Evolutionary conservation across 2,113 vertebrate species (phyloP).

Genomic region (Saccopteryx bilineata): DNA sequence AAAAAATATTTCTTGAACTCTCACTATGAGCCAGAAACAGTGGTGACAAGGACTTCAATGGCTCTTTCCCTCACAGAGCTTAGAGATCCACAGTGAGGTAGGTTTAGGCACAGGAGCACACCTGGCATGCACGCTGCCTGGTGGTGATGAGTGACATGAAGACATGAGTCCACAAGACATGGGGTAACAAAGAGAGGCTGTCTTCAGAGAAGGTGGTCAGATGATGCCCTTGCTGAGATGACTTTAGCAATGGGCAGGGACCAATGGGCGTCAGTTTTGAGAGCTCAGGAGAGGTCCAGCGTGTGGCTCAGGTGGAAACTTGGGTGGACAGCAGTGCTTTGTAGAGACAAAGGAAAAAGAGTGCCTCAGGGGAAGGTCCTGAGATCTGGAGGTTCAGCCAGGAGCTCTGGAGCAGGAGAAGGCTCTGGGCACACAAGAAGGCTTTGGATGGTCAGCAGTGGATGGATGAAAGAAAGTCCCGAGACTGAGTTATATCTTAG

Average conservation of each 20-base stretch:
- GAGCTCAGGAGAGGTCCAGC: background rate
- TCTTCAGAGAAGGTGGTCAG: slow-evolving; percentile 1
- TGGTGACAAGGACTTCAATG: background rate
- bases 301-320: background rate
- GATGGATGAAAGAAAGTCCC: background rate
- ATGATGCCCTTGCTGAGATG: background rate
- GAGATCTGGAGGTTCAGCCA: background rate
- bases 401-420: background rate
- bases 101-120: background rate
- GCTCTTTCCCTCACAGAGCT: background rate
- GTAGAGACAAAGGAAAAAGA: background rate
- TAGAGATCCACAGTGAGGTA: background rate
- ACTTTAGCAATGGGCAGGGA: background rate
- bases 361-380: background rate
- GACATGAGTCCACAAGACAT: background rate
- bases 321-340: background rate
- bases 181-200: background rate
- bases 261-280: background rate
- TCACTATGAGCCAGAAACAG: background rate
- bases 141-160: background rate
- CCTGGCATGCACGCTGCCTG: background rate
- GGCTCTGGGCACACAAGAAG: background rate
- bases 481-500: background rate
- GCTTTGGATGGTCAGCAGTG: background rate
- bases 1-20: slow-evolving; percentile 25